These are phyloP conservation scores for Parotocinclus haroldoi DNA, from an alignment of 2,797 vertebrate species.

Conservation along the genomic window DNA sequence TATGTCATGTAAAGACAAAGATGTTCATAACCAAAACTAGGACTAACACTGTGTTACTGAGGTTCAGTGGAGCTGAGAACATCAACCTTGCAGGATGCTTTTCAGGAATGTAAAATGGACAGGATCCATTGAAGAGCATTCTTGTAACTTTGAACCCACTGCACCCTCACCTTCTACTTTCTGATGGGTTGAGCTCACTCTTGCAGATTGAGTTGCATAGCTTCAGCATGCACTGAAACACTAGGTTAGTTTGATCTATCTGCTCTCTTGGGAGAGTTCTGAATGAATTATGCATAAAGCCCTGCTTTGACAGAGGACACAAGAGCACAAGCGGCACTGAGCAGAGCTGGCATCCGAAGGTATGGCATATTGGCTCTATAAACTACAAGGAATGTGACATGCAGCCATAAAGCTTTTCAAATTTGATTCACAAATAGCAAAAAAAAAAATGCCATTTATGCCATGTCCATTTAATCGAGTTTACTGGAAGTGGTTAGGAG, in stretches of 20 bases:
- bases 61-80: no score
- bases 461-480: slow-evolving; percentile 51
- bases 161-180: not conserved
- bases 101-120: no score
- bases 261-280: slow-evolving; percentile 26
- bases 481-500: slow-evolving; percentile 57
- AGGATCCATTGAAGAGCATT: no score
- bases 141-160: no score
- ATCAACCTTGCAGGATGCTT: no score
- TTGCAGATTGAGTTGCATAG: slow-evolving; percentile 28
- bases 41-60: no score
- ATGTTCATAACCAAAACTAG: no score
- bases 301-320: slow-evolving; percentile 38
- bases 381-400: slow-evolving; percentile 54
- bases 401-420: slow-evolving; percentile 58
- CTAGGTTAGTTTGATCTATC: slow-evolving; percentile 38
- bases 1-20: no score
- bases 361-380: slow-evolving; percentile 46
- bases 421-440: slow-evolving; percentile 45
- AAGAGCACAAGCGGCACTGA: slow-evolving; percentile 35
- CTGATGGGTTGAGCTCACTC: not conserved
- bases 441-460: slow-evolving; percentile 48
- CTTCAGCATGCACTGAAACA: slow-evolving; percentile 38
- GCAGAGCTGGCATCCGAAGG: slow-evolving; percentile 41
- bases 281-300: slow-evolving; percentile 45